These are phyloP conservation scores for Plutomurus gul DNA, from an alignment of 1,140 invertebrate genomes.

Conservation along the genomic window DNA sequence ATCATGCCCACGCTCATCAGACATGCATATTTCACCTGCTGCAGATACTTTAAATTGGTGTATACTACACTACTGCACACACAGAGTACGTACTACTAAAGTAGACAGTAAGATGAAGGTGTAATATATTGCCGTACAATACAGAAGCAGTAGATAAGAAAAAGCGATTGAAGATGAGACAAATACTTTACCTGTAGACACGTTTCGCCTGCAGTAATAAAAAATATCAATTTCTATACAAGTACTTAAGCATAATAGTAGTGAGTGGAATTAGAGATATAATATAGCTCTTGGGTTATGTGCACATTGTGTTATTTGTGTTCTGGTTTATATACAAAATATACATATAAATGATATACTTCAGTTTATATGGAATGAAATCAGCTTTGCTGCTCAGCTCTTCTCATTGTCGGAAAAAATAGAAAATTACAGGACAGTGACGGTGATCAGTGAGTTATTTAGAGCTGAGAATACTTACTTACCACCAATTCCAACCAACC, in stretches of 20 bases:
- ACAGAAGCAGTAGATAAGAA: conserved; percentile 9
- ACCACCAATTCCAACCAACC: no score
- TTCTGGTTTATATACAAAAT: no score
- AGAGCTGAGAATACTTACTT: background rate
- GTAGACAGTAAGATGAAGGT: background rate
- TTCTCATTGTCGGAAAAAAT: conserved; percentile 1
- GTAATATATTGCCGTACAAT: background rate
- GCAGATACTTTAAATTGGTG: no score
- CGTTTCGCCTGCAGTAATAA: conserved; percentile 8
- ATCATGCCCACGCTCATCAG: conserved; percentile 27
- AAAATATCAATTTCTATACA: conserved; percentile 10
- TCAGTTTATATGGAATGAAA: background rate
- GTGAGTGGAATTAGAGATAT: no score
- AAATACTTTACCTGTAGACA: background rate
- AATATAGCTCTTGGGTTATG: no score
- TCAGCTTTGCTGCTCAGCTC: background rate
- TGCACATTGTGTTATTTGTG: no score
- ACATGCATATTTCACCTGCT: conserved; percentile 16
- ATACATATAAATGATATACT: background rate
- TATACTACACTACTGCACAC: no score
- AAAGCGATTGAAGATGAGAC: background rate
- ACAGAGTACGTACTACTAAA: background rate
- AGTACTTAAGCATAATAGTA: no score
- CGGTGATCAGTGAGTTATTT: conserved; percentile 23
- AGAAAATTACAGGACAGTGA: background rate